These are phyloP conservation scores for Dasysyrphus albostriatus DNA, from an alignment of 2,888 invertebrate genomes.

Conservation along the genomic window DNA sequence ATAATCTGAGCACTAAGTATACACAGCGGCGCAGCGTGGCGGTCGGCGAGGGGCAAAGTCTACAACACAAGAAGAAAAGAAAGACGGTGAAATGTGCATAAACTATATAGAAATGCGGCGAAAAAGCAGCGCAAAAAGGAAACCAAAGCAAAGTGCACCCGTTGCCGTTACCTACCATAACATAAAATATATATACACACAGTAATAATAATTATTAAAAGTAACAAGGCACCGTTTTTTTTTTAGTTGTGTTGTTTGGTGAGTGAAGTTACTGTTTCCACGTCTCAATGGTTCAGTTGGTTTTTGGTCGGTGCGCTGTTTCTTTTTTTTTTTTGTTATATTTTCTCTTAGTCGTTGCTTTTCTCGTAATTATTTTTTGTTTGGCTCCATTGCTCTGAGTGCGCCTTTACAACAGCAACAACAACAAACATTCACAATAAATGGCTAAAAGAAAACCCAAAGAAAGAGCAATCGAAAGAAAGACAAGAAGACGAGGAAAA, in stretches of 20 bases:
- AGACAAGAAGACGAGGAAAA: constrained; percentile 49
- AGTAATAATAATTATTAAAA: constrained; percentile 56
- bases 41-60: constrained; percentile 1
- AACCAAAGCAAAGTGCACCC: constrained; percentile 67
- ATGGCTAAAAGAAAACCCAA: constrained; percentile 59
- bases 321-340: constrained; percentile 24
- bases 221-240: constrained; percentile 69
- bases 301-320: constrained; percentile 44
- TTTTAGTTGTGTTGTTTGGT: background rate
- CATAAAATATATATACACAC: constrained; percentile 49
- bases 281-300: constrained; percentile 67
- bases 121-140: constrained; percentile 50
- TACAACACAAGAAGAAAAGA: constrained; percentile 23
- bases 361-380: background rate
- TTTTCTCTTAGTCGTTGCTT: constrained; percentile 45
- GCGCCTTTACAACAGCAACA: constrained; percentile 34
- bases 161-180: constrained; percentile 75
- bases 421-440: constrained; percentile 9
- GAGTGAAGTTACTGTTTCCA: constrained; percentile 70
- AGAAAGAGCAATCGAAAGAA: constrained; percentile 52
- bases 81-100: constrained; percentile 19
- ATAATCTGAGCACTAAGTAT: constrained; percentile 46
- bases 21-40: constrained; percentile 3
- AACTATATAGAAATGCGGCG: constrained; percentile 12
- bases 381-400: constrained; percentile 27